Conservation (phyloP, 2,888 invertebrate species). For the Polyommatus iphigenia region DNA sequence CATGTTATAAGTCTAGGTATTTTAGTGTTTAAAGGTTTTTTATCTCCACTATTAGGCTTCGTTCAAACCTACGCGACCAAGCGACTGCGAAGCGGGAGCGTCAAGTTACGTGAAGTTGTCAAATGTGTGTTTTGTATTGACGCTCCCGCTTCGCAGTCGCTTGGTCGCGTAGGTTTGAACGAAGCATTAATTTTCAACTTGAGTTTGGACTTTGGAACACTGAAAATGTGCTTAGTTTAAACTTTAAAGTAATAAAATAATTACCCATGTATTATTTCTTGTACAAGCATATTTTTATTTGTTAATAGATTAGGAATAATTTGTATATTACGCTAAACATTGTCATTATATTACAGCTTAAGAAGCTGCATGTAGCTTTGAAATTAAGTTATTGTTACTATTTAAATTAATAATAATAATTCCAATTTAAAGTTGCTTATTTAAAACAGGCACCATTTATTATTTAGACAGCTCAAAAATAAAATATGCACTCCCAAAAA, state of each 20-base stretch:
- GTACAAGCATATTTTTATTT: slow-evolving; percentile 10
- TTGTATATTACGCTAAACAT: neutral
- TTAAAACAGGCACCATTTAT: neutral
- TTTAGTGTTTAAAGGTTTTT: neutral
- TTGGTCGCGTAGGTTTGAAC: too few species aligned
- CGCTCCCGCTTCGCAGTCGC: too few species aligned
- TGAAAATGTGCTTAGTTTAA: neutral
- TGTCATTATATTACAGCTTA: neutral
- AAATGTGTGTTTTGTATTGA: too few species aligned
- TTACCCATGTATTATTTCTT: neutral
- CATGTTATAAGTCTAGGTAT: neutral
- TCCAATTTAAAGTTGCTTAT: neutral
- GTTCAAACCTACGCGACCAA: too few species aligned
- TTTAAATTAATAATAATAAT: neutral
- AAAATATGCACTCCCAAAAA: neutral
- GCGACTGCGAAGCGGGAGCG: too few species aligned
- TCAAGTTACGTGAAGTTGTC: too few species aligned
- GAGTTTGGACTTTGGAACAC: neutral
- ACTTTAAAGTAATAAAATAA: neutral
- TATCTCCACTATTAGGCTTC: neutral
- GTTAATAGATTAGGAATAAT: neutral
- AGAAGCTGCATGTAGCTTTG: neutral
- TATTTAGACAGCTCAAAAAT: too few species aligned
- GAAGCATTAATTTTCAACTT: neutral
- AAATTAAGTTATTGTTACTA: neutral